Conservation (phyloP, 2,888 invertebrate genomes). For the Diachrysia chrysitis region DNA sequence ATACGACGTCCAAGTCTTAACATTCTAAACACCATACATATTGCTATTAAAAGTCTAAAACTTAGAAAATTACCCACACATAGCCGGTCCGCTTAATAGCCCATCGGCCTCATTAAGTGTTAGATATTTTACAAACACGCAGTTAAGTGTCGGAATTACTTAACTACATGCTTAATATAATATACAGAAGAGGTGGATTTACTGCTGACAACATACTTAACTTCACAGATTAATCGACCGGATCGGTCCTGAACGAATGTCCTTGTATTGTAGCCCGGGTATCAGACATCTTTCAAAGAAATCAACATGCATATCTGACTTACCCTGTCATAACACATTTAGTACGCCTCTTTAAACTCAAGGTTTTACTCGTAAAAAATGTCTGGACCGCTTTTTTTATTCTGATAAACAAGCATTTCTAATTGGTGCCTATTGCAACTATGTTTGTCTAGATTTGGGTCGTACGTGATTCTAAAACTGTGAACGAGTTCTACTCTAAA, state of each 20-base stretch:
- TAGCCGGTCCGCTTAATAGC: neutral
- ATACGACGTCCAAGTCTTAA: neutral
- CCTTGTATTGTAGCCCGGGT: neutral
- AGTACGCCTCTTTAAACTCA: constrained; percentile 5
- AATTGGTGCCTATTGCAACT: constrained; percentile 65
- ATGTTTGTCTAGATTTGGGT: constrained; percentile 72
- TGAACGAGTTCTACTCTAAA: constrained; percentile 68
- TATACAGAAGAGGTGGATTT: neutral
- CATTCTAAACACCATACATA: too few species aligned
- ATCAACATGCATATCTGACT: neutral
- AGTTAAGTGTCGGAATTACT: neutral
- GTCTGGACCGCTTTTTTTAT: constrained; percentile 21
- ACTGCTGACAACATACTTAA: neutral
- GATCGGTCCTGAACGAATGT: neutral
- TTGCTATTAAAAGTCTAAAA: neutral
- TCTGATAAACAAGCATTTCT: constrained; percentile 57
- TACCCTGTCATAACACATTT: constrained; percentile 5
- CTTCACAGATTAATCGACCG: neutral
- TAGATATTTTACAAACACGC: neutral
- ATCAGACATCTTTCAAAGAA: neutral
- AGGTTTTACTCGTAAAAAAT: constrained; percentile 20
- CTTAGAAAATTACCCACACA: neutral
- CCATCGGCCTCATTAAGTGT: neutral
- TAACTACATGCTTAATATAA: neutral
- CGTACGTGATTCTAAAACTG: constrained; percentile 76